Conservation (phyloP, 2,797 vertebrate species). For the Cephalopachus bancanus region DNA sequence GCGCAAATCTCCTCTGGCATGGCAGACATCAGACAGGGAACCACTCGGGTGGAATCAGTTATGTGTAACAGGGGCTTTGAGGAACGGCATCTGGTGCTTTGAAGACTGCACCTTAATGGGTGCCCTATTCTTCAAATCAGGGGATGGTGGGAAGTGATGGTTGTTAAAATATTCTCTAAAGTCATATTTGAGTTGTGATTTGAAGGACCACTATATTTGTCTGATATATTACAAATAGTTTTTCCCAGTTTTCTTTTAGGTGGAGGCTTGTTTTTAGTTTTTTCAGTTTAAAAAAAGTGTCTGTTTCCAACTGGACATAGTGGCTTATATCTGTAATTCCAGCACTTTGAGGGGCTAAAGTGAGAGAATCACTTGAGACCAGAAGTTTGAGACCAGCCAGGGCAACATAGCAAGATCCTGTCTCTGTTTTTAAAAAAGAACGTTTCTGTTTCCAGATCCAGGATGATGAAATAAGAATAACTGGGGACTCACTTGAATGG, state of each 20-base stretch:
- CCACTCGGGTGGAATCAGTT: neutral
- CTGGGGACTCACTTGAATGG: neutral
- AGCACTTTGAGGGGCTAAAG: no score
- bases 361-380: no score
- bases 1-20: neutral
- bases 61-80: rapidly evolving
- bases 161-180: neutral
- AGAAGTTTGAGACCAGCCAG: no score
- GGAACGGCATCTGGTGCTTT: neutral
- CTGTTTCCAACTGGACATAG: no score
- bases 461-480: constrained; percentile 27
- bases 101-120: neutral
- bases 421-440: no score
- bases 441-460: constrained; percentile 17
- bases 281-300: constrained; percentile 29
- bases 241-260: constrained; percentile 18
- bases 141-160: neutral
- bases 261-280: constrained; percentile 13
- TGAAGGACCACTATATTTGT: neutral
- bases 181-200: neutral
- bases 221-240: neutral
- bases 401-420: no score
- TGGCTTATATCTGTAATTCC: no score
- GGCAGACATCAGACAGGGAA: neutral
- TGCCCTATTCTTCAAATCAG: neutral